Evolutionary conservation across 2,113 vertebrate genomes (phyloP).

Genomic region (Agapornis roseicollis): DNA sequence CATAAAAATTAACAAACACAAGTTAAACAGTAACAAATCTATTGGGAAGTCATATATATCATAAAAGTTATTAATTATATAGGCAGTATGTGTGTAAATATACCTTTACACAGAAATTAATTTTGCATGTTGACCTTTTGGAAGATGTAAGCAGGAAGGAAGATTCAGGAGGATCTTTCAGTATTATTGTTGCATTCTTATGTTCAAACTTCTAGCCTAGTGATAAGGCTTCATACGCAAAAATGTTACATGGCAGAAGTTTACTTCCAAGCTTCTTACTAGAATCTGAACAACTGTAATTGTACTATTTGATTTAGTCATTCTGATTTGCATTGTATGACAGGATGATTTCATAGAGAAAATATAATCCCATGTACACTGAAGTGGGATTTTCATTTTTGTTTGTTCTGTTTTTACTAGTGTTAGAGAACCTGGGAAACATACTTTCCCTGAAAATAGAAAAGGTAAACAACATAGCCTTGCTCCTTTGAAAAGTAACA

Average conservation of each 20-base stretch:
- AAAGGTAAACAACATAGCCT: not conserved
- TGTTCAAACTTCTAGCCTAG: not conserved
- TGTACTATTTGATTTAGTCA: not conserved
- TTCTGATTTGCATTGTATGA: rapidly evolving
- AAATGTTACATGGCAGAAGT: not conserved
- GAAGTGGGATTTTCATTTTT: not conserved
- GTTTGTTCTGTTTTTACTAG: not conserved
- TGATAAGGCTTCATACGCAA: not conserved
- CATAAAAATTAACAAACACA: not conserved
- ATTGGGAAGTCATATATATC: not conserved
- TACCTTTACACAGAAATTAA: not conserved
- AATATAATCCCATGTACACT: not conserved
- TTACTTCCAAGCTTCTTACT: not conserved
- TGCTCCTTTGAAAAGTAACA: not conserved
- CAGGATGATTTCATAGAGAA: not conserved
- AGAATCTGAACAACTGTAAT: not conserved
- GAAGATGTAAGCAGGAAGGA: not conserved
- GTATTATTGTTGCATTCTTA: not conserved
- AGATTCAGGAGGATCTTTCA: not conserved
- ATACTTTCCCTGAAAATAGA: not conserved
- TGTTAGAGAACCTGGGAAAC: not conserved
- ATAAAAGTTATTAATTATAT: not conserved
- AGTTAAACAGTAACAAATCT: not conserved
- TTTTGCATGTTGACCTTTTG: not conserved
- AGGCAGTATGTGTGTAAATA: not conserved